These are phyloP conservation scores for Leucopternis melanops DNA, from an alignment of 2,113 vertebrate genomes.

Conservation along the genomic window DNA sequence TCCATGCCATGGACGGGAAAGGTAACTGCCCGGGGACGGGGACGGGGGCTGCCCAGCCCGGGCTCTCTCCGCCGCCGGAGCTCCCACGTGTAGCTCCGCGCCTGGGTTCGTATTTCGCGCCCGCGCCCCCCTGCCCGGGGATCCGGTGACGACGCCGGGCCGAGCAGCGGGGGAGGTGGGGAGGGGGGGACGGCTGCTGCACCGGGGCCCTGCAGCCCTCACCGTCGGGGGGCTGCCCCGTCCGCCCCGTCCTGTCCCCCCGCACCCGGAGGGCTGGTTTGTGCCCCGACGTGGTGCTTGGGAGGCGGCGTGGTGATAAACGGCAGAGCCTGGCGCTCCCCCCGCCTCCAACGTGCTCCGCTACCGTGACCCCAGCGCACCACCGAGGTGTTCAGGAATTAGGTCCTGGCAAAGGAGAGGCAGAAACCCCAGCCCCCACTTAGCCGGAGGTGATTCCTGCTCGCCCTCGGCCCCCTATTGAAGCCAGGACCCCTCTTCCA, in stretches of 20 bases:
- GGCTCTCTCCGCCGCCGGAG: neutral
- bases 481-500: neutral
- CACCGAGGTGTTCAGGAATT: neutral
- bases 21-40: constrained; percentile 63
- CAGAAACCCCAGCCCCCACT: neutral
- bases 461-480: neutral
- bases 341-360: neutral
- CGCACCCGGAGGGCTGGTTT: neutral
- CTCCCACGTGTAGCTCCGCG: constrained; percentile 66
- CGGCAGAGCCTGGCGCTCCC: neutral
- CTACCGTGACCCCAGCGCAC: neutral
- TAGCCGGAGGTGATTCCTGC: neutral
- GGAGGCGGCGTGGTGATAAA: neutral
- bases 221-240: neutral
- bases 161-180: neutral
- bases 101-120: constrained; percentile 76
- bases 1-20: constrained; percentile 89
- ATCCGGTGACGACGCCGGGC: constrained; percentile 68
- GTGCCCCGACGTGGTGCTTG: neutral
- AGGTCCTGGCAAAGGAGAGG: neutral
- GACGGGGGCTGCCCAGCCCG: neutral
- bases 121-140: constrained; percentile 65
- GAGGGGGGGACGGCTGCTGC: neutral
- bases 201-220: neutral
- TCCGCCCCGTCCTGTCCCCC: no score